Evolutionary conservation across 2,888 invertebrate genomes (phyloP).

Genomic region (Rotaria socialis): DNA sequence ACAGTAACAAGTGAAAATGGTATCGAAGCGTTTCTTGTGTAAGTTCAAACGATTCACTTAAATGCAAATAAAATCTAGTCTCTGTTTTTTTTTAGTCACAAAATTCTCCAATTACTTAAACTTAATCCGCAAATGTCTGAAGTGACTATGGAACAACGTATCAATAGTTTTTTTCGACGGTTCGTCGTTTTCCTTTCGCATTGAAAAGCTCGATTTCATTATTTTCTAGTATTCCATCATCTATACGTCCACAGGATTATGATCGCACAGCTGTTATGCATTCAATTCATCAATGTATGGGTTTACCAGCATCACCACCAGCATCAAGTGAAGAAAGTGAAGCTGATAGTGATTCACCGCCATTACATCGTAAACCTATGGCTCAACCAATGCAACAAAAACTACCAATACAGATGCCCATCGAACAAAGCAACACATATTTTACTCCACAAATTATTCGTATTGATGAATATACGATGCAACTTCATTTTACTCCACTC

Average conservation of each 20-base stretch:
- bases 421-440: not conserved
- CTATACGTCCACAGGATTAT: not conserved
- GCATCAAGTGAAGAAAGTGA: not conserved
- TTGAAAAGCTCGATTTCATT: not conserved
- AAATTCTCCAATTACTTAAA: slow-evolving; percentile 8
- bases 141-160: not conserved
- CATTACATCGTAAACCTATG: not conserved
- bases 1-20: not conserved
- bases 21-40: not conserved
- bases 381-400: not conserved
- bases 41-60: not conserved
- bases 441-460: not conserved
- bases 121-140: not conserved
- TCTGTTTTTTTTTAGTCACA: not conserved
- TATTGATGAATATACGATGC: not conserved
- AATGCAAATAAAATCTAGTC: not conserved
- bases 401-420: not conserved
- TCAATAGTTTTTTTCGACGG: not conserved
- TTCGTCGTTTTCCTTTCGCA: not conserved
- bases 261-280: not conserved
- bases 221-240: not conserved
- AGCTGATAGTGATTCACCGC: not conserved
- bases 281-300: not conserved
- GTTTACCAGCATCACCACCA: not conserved
- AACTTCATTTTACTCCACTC: not conserved